Evolutionary conservation across 2,888 invertebrate species (phyloP), one percentile per base, ranked within the genome.

Genomic region (Melanophora roralis): DNA sequence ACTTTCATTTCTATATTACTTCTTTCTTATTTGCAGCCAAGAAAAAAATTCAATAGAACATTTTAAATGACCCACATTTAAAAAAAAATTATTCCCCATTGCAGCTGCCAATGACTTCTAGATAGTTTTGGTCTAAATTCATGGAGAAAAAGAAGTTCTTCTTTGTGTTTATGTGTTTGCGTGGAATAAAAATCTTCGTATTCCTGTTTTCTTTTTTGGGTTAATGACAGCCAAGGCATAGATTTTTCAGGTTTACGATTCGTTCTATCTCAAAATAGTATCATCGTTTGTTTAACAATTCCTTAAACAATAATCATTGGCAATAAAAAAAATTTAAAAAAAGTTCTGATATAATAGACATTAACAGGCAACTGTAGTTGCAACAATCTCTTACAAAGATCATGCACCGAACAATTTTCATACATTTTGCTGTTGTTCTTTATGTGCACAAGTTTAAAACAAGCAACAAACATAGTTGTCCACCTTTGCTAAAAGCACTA

Each of bases 161-260:
- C 40, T 51, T 53, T 4, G n/a, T 38, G 57, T 60, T 53, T 57
- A 16, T n/a, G n/a, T n/a, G n/a, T n/a, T n/a, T n/a, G n/a, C n/a
- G n/a, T n/a, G 27, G 6, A 27, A 27, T 6, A 5, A 27, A 3
- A 27, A 27, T 27, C 34, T 0, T 51, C 16, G n/a, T 53, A 71
- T 79, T 79, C 79, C 75, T 75, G 75, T 75, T 75, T 79, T 60
- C 16, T 65, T 12, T 73, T 75, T 49, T 79, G 65, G 71, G 75
- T 75, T 72, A 79, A 72, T 62, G 65, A 38, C 47, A 32, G 16
- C 14, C 14, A 45, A 43, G 32, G 3, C 36, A 32, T 43, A 32
- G n/a, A 55, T 36, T 60, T 9, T 49, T 40, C 49, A 60, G 38
- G 21, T 49, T 59, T 69, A 14, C 3, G 21, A 32, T 59, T 47